Evolutionary conservation across 1,140 invertebrate genomes (phyloP).

Genomic region (Apis laboriosa): DNA sequence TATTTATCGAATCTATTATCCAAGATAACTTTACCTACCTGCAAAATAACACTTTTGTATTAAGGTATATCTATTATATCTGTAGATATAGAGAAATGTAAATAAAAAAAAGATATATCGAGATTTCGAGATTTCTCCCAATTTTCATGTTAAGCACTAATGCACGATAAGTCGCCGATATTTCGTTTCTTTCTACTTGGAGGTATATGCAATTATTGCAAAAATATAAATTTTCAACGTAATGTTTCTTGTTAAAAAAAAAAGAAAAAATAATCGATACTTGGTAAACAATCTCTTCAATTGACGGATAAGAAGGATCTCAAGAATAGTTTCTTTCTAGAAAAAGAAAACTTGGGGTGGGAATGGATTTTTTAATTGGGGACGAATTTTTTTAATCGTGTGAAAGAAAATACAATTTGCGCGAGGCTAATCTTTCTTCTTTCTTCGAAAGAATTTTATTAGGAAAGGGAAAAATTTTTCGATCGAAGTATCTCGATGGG

Average conservation of each 20-base stretch:
- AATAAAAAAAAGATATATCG: not conserved
- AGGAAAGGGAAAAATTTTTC: not conserved
- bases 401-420: no score
- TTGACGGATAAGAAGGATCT: no score
- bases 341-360: no score
- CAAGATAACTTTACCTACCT: not conserved
- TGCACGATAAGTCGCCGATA: constrained; percentile 21
- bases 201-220: not conserved
- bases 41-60: not conserved
- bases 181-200: constrained; percentile 36
- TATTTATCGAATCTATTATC: not conserved
- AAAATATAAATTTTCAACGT: not conserved
- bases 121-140: not conserved
- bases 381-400: no score
- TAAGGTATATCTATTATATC: not conserved
- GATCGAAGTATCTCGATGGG: not conserved
- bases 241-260: not conserved
- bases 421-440: no score
- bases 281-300: no score
- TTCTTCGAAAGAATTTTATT: no score
- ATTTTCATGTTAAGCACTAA: not conserved
- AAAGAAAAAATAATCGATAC: no score
- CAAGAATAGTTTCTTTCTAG: no score
- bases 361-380: no score
- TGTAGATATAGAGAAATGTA: not conserved